Conservation (phyloP, 2,113 vertebrate genomes). For the Pangasianodon gigas region DNA sequence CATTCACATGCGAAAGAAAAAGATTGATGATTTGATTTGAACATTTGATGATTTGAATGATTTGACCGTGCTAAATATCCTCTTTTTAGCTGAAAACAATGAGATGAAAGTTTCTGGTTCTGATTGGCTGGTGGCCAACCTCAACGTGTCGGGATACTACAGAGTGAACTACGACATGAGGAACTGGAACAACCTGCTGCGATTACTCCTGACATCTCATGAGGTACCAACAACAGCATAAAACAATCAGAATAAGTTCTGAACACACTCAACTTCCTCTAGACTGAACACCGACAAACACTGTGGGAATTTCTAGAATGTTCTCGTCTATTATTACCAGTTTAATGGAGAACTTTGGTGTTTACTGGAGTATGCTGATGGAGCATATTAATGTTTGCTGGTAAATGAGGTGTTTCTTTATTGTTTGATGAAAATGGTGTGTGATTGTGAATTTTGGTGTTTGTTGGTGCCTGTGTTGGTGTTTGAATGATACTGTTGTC, state of each 20-base stretch:
- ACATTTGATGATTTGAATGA: not conserved
- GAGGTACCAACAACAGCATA: slow-evolving; percentile 60
- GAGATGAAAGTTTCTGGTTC: not conserved
- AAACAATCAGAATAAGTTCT: not conserved
- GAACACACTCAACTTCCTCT: not conserved
- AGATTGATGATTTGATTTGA: not conserved
- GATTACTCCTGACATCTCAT: slow-evolving; percentile 52
- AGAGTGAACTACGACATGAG: slow-evolving; percentile 84
- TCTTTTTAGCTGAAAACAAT: slow-evolving; percentile 21
- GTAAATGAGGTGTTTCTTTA: not conserved
- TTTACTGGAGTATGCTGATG: not conserved
- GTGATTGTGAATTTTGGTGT: not conserved
- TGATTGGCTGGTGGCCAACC: slow-evolving; percentile 84
- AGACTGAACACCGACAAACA: not conserved
- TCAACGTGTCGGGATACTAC: slow-evolving; percentile 84
- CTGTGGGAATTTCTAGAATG: not conserved
- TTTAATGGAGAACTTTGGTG: not conserved
- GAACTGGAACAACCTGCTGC: slow-evolving; percentile 82
- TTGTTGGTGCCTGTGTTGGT: not conserved
- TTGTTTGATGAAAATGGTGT: not conserved
- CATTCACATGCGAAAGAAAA: not conserved
- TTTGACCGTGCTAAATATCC: not conserved
- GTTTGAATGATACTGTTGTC: not conserved
- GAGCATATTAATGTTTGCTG: not conserved
- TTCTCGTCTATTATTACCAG: not conserved